phyloP scores from a whole-genome alignment of 1,140 invertebrate species.

The Lutraria rhynchaena region DNA sequence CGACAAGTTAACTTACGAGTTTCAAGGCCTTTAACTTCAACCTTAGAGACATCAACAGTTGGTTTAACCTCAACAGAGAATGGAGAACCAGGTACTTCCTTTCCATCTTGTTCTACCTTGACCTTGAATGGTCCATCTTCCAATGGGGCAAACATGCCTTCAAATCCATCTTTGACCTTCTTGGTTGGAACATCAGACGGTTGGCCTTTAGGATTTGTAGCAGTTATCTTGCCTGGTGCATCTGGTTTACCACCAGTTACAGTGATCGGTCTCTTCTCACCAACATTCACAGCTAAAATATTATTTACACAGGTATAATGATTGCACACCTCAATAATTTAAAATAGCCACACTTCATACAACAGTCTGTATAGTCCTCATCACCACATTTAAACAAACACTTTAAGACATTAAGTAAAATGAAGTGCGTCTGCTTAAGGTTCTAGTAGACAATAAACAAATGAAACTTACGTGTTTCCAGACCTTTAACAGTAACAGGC shows the following conservation, averaged over 20 bases:
- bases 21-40: constrained; percentile 93
- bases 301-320: no score
- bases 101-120: constrained; percentile 86
- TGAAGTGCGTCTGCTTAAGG: no score
- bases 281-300: constrained; percentile 80
- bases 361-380: not conserved
- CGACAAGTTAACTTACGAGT: constrained; percentile 90
- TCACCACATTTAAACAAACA: no score
- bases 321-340: constrained; percentile 90
- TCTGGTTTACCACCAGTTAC: constrained; percentile 86
- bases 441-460: no score
- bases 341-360: constrained; percentile 87
- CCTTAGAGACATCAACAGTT: constrained; percentile 91
- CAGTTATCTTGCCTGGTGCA: constrained; percentile 88
- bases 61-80: constrained; percentile 91
- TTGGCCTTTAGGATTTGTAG: constrained; percentile 82
- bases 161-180: constrained; percentile 91
- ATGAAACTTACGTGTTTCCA: constrained; percentile 92
- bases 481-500: constrained; percentile 88
- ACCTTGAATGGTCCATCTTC: constrained; percentile 97
- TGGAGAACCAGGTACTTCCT: constrained; percentile 87
- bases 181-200: constrained; percentile 86
- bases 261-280: constrained; percentile 89
- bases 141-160: constrained; percentile 98
- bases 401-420: no score